phyloP scores from a whole-genome alignment of 2,113 vertebrate species.

The Toxotes chatareus region DNA sequence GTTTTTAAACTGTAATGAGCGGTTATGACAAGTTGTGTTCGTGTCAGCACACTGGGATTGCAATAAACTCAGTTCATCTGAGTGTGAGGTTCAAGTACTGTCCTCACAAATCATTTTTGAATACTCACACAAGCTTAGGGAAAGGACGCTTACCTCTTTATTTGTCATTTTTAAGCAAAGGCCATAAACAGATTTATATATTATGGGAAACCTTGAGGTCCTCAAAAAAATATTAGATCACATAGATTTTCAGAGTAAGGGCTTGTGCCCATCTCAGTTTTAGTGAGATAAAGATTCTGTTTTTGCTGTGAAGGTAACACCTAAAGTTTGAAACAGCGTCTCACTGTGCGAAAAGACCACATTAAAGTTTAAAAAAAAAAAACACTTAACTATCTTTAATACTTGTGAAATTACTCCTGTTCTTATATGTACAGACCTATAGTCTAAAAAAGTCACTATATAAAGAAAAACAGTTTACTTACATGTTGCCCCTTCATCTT shows the following conservation, averaged over 20 bases:
- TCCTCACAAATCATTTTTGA: constrained; percentile 53
- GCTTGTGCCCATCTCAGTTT: background rate
- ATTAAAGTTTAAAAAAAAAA: background rate
- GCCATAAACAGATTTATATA: constrained; percentile 21
- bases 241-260: background rate
- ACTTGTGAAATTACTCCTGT: background rate
- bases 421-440: background rate
- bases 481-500: constrained; percentile 4
- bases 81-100: constrained; percentile 37
- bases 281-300: background rate
- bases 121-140: constrained; percentile 35
- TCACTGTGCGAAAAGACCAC: background rate
- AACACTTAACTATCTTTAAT: background rate
- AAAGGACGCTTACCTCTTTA: constrained; percentile 14
- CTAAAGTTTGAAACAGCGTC: background rate
- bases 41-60: constrained; percentile 63
- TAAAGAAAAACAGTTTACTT: background rate
- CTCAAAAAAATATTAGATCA: background rate
- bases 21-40: constrained; percentile 70
- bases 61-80: constrained; percentile 51
- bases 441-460: background rate
- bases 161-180: constrained; percentile 35
- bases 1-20: constrained; percentile 71
- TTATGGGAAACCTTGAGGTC: background rate
- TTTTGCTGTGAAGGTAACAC: background rate